Percentiles rank a stretch among this genome's conserved stretches.
phyloP scores from a whole-genome alignment of 2,113 vertebrate genomes.

The Elephantulus edwardii region DNA sequence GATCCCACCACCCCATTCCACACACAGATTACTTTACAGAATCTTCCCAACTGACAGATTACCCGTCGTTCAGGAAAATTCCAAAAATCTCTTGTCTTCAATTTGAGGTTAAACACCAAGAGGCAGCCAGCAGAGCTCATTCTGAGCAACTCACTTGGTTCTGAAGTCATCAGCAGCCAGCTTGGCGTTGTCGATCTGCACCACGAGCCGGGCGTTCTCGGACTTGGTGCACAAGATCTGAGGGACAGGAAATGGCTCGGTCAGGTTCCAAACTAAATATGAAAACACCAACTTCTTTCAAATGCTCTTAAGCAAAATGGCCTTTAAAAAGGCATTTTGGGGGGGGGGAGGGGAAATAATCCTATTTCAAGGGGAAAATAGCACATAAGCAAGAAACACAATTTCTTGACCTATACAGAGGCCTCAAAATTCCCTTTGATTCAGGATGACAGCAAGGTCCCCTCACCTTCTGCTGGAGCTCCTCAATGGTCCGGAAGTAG shows the following conservation, averaged over 20 bases:
- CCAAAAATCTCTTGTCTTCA: not conserved
- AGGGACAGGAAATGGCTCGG: slow-evolving; percentile 49
- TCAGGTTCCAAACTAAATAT: not conserved
- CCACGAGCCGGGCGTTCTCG: slow-evolving; percentile 84
- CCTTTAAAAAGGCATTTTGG: too few relatives aligned
- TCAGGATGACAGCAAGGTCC: not conserved
- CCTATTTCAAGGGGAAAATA: too few relatives aligned
- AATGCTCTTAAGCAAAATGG: not conserved
- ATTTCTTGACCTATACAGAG: not conserved
- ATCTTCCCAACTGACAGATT: not conserved
- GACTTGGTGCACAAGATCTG: slow-evolving; percentile 85
- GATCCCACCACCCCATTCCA: too few relatives aligned
- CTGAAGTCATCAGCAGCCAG: slow-evolving; percentile 88
- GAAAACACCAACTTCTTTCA: not conserved
- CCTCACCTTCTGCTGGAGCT: slow-evolving; percentile 80
- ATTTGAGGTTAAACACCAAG: not conserved
- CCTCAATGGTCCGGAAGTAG: slow-evolving; percentile 80
- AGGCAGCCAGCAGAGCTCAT: rapidly evolving
- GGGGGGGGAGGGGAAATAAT: not conserved
- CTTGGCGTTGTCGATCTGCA: slow-evolving; percentile 88
- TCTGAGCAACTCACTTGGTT: slow-evolving; percentile 84
- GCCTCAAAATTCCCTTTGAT: too few relatives aligned
- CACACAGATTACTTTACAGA: not conserved
- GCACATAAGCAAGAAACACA: not conserved
- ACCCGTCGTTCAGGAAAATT: not conserved